Percentiles rank a stretch among this genome's conserved stretches.
Evolutionary conservation across 2,888 invertebrate genomes (phyloP).

Genomic region (Chirona hameri): DNA sequence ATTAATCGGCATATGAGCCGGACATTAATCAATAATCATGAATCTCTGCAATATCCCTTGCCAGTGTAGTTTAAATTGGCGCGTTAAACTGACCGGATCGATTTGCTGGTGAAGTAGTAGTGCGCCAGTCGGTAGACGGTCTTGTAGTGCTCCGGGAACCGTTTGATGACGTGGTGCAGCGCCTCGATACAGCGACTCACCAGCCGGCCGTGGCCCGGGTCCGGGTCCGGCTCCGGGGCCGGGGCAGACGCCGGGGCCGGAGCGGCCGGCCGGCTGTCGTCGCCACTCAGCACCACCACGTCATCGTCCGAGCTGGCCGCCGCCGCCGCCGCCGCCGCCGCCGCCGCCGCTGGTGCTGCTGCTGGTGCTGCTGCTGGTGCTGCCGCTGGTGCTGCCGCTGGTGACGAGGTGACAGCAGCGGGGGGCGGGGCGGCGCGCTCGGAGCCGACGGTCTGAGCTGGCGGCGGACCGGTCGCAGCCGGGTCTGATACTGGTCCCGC

Average conservation of each 20-base stretch:
- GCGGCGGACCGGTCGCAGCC: background rate
- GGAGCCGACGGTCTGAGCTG: background rate
- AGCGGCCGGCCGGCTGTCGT: background rate
- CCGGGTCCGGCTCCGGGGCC: constrained; percentile 46
- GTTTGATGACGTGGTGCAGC: constrained; percentile 74
- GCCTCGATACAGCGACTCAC: constrained; percentile 68
- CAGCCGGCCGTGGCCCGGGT: constrained; percentile 51
- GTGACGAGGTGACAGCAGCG: background rate
- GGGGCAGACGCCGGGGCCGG: constrained; percentile 30
- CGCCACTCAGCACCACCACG: background rate
- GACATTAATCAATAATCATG: no score
- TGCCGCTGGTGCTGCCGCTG: background rate
- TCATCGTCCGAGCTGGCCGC: background rate
- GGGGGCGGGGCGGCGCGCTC: background rate
- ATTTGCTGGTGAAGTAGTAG: constrained; percentile 68
- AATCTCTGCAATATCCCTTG: no score
- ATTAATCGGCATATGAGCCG: no score
- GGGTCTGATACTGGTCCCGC: background rate
- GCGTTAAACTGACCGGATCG: constrained; percentile 1
- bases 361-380: background rate
- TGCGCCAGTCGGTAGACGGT: constrained; percentile 82
- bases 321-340: background rate
- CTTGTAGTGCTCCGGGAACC: constrained; percentile 90
- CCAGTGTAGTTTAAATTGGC: no score
- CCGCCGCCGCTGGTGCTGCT: background rate